Conservation (phyloP, 2,797 vertebrate genomes). For the Brachymystax lenok region DNA sequence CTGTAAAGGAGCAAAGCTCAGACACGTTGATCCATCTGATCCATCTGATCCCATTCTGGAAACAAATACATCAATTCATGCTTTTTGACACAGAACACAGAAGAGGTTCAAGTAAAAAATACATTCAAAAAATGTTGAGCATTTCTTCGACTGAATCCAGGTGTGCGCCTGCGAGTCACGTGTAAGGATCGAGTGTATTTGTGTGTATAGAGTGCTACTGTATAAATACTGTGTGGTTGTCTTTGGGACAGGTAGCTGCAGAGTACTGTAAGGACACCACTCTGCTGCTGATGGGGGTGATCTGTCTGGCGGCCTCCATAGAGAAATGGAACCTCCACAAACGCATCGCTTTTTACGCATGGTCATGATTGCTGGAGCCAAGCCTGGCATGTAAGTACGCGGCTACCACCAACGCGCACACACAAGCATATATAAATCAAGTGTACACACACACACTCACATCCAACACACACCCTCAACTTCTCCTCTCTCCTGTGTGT, state of each 20-base stretch:
- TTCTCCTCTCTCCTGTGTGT: not conserved
- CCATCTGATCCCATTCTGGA: not conserved
- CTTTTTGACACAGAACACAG: not conserved
- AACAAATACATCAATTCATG: no score
- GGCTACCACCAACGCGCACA: not conserved
- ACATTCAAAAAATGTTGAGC: no score
- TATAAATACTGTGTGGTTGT: conserved; percentile 22
- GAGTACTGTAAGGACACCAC: conserved; percentile 99
- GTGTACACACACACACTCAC: not conserved
- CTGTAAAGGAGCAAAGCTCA: conserved; percentile 14
- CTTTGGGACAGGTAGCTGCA: conserved; percentile 84
- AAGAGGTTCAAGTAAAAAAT: not conserved
- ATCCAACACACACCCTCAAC: not conserved
- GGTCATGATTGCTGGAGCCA: conserved; percentile 96
- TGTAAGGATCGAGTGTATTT: conserved; percentile 4
- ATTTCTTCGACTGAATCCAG: not conserved
- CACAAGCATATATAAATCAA: not conserved
- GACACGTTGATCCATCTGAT: conserved; percentile 7
- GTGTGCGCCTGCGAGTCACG: conserved; percentile 10
- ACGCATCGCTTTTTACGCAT: conserved; percentile 93
- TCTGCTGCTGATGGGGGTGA: conserved; percentile 93
- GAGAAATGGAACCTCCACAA: conserved; percentile 99
- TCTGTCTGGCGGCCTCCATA: conserved; percentile 95
- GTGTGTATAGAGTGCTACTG: not conserved
- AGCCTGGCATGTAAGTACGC: conserved; percentile 94